A percentile compares a stretch with the other conserved stretches of the same genome.
phyloP scores from a whole-genome alignment of 2,797 vertebrate species.

The Megalops cyprinoides region DNA sequence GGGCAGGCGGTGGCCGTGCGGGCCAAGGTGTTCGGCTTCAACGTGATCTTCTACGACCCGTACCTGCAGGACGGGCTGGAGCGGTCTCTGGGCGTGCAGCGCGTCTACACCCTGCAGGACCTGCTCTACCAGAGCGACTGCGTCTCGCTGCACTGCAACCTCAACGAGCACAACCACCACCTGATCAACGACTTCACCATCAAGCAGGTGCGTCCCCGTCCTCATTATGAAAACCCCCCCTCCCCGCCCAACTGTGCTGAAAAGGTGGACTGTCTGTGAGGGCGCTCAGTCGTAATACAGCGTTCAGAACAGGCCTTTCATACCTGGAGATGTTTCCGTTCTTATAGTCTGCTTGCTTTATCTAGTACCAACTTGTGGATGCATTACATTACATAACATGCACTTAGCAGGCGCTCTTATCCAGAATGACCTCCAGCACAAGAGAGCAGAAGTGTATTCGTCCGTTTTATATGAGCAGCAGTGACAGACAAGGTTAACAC shows the following conservation, averaged over 20 bases:
- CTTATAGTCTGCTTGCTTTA: conserved; percentile 70
- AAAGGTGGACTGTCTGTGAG: too few relatives aligned
- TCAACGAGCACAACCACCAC: conserved; percentile 98
- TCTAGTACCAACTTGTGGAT: conserved; percentile 66
- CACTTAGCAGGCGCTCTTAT: too few relatives aligned
- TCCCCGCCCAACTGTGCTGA: conserved; percentile 30
- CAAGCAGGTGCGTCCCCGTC: conserved; percentile 81
- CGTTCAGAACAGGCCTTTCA: conserved; percentile 58
- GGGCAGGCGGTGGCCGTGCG: conserved; percentile 94
- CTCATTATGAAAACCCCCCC: too few relatives aligned
- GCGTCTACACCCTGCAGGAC: conserved; percentile 97
- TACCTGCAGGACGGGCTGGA: conserved; percentile 97
- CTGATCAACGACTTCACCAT: conserved; percentile 99
- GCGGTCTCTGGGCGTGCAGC: conserved; percentile 93
- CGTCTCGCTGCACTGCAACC: conserved; percentile 95
- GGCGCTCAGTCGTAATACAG: conserved; percentile 33
- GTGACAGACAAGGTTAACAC: too few relatives aligned
- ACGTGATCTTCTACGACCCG: conserved; percentile 95
- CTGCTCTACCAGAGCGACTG: conserved; percentile 98
- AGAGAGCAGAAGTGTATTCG: too few relatives aligned
- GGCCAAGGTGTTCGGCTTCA: conserved; percentile 97
- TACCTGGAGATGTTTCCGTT: conserved; percentile 69
- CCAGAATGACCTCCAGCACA: too few relatives aligned
- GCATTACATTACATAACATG: too few relatives aligned
- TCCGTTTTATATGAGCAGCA: too few relatives aligned